Conservation (phyloP, 1,140 invertebrate species). For the Plectus sambesii region DNA sequence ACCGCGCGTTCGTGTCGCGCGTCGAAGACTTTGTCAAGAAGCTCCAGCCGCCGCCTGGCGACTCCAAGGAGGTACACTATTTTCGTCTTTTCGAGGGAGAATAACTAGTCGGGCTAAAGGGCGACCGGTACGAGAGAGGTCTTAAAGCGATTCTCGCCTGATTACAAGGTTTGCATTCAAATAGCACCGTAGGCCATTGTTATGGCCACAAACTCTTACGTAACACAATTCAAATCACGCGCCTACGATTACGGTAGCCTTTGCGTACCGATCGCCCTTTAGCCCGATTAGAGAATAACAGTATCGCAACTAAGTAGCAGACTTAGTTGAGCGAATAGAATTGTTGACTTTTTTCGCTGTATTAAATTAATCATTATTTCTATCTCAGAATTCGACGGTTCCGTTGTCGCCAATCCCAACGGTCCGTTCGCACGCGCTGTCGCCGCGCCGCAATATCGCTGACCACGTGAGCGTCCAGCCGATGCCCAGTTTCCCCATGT, state of each 20-base stretch:
- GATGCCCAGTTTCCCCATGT: slow-evolving; percentile 9
- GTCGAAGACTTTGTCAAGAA: slow-evolving; percentile 37
- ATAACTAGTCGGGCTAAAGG: no score
- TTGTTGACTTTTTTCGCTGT: slow-evolving; percentile 3
- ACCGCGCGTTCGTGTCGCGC: slow-evolving; percentile 30
- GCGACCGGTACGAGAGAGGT: no score
- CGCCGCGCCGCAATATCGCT: slow-evolving; percentile 28
- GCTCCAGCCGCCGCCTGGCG: slow-evolving; percentile 23
- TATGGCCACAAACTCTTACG: no score
- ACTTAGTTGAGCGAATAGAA: background rate
- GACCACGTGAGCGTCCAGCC: slow-evolving; percentile 20
- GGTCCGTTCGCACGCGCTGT: slow-evolving; percentile 24
- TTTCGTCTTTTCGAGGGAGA: no score
- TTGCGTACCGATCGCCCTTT: no score
- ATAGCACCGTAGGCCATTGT: no score
- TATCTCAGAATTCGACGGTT: slow-evolving; percentile 27
- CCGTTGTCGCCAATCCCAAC: slow-evolving; percentile 26
- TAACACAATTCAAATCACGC: no score
- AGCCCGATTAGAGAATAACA: no score
- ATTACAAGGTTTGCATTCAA: no score
- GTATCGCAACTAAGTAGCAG: slow-evolving; percentile 2
- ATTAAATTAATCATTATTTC: background rate
- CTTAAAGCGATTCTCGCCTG: no score
- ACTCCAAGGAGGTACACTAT: slow-evolving; percentile 33
- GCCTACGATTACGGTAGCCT: no score